phyloP scores from a whole-genome alignment of 2,888 invertebrate species.

The Plebejus anna region DNA sequence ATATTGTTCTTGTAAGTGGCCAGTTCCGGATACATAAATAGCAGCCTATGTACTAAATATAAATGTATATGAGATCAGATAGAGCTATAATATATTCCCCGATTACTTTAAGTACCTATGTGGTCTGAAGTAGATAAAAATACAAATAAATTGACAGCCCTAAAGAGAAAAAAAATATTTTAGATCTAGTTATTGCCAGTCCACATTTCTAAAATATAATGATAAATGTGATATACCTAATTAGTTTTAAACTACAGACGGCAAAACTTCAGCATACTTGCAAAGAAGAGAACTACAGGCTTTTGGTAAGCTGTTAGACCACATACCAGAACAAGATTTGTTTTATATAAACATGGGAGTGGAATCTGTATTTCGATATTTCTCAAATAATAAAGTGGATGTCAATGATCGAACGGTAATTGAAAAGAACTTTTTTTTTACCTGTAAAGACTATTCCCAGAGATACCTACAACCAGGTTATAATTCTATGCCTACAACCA shows the following conservation, averaged over 20 bases:
- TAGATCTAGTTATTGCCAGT: too few relatives aligned
- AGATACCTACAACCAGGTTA: background rate
- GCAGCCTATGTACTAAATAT: too few relatives aligned
- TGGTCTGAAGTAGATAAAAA: too few relatives aligned
- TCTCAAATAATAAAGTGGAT: constrained; percentile 50
- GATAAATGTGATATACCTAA: background rate
- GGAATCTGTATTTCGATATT: constrained; percentile 59
- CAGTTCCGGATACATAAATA: too few relatives aligned
- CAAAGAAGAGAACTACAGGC: constrained; percentile 66
- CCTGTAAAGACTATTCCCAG: background rate
- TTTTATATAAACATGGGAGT: constrained; percentile 70
- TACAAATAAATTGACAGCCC: too few relatives aligned
- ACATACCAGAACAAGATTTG: constrained; percentile 69
- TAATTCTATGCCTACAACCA: background rate
- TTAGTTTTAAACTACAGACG: constrained; percentile 49
- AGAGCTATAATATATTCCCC: too few relatives aligned
- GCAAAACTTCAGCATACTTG: constrained; percentile 66
- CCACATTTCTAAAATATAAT: background rate
- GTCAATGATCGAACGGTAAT: constrained; percentile 62
- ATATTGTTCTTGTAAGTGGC: too few relatives aligned
- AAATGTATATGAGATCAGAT: too few relatives aligned
- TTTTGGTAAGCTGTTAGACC: constrained; percentile 58
- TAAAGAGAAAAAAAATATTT: too few relatives aligned
- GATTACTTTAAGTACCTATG: too few relatives aligned
- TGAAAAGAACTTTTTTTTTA: background rate